Percentiles rank a stretch among this genome's conserved stretches.
Evolutionary conservation across 2,113 vertebrate species (phyloP).

Genomic region (Megaleporinus macrocephalus): DNA sequence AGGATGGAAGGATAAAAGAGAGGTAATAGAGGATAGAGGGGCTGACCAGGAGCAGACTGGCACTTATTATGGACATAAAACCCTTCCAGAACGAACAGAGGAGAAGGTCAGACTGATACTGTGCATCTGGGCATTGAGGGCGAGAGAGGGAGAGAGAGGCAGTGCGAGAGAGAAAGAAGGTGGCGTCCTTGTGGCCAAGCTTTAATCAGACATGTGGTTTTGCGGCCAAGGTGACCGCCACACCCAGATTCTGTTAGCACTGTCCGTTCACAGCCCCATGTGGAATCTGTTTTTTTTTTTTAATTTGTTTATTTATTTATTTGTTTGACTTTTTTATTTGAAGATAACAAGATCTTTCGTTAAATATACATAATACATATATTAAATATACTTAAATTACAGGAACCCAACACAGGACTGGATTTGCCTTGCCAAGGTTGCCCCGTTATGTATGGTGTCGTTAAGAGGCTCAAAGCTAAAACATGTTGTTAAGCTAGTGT

Average conservation of each 20-base stretch:
- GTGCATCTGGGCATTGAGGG: slow-evolving; percentile 32
- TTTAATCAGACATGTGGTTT: slow-evolving; percentile 34
- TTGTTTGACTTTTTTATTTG: too few species aligned
- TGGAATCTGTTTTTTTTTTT: background rate
- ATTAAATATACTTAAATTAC: background rate
- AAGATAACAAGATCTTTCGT: background rate
- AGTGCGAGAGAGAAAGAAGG: background rate
- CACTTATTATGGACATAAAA: slow-evolving; percentile 48
- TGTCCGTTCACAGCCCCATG: background rate
- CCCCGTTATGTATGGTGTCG: too few species aligned
- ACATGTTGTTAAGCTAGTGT: too few species aligned
- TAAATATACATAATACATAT: too few species aligned
- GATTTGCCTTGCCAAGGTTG: too few species aligned
- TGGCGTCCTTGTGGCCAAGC: slow-evolving; percentile 27
- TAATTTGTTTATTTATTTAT: too few species aligned
- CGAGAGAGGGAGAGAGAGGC: slow-evolving; percentile 11
- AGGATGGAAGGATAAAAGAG: slow-evolving; percentile 26
- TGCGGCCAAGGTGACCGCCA: slow-evolving; percentile 22
- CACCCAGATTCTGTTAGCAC: background rate
- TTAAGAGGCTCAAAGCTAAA: too few species aligned
- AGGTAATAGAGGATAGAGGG: slow-evolving; percentile 34
- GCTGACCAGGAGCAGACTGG: slow-evolving; percentile 30
- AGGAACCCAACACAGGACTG: too few species aligned
- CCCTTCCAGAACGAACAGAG: slow-evolving; percentile 25
- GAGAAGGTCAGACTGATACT: slow-evolving; percentile 45